These are phyloP conservation scores for Mamestra brassicae DNA, from an alignment of 2,888 invertebrate species.

Conservation along the genomic window DNA sequence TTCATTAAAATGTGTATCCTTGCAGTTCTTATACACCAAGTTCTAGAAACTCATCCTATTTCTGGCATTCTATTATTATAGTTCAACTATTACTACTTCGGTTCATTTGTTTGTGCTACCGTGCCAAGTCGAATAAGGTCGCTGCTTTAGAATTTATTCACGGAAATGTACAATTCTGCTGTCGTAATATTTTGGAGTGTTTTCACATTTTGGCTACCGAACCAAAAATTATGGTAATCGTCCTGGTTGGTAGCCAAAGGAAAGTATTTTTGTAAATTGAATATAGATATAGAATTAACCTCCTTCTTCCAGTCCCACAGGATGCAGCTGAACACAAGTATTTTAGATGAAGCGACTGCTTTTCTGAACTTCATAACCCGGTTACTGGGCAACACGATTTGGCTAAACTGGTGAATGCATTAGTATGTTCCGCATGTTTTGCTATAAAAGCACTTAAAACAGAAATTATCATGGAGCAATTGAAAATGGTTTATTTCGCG, in stretches of 20 bases:
- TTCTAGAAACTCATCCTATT: neutral
- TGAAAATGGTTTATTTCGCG: no score
- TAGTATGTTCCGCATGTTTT: no score
- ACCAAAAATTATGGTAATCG: conserved; percentile 23
- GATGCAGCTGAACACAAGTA: no score
- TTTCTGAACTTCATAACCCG: no score
- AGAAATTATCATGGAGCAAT: no score
- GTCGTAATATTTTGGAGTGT: conserved; percentile 4
- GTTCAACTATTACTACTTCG: neutral
- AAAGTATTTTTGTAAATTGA: conserved; percentile 6
- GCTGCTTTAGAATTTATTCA: neutral
- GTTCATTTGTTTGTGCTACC: conserved; percentile 11
- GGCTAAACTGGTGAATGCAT: no score
- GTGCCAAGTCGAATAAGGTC: conserved; percentile 21
- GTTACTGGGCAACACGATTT: no score
- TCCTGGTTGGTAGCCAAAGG: neutral
- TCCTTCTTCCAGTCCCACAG: no score
- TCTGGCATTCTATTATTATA: conserved; percentile 10
- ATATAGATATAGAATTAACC: neutral
- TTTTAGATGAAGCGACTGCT: no score
- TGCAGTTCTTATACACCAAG: neutral
- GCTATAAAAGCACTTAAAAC: no score
- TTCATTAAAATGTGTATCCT: neutral
- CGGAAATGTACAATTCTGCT: conserved; percentile 23
- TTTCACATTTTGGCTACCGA: conserved; percentile 12